Evolutionary conservation across 1,140 invertebrate genomes (phyloP).

Genomic region (Physella acuta): DNA sequence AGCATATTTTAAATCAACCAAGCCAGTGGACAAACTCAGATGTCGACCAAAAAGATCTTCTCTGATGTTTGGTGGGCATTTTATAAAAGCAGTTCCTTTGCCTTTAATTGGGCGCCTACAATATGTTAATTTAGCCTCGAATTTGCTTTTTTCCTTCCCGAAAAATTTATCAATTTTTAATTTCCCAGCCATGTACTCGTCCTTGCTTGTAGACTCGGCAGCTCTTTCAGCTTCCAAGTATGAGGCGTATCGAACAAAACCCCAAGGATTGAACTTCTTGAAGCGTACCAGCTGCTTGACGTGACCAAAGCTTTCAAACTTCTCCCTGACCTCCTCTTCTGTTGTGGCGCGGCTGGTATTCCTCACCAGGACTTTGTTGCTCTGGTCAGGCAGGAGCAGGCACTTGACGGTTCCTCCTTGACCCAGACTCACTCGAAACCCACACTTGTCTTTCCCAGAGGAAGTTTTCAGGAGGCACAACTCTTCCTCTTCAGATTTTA

Average conservation of each 20-base stretch:
- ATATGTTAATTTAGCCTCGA: constrained; percentile 13
- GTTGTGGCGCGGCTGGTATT: neutral
- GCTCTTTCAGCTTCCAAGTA: constrained; percentile 4
- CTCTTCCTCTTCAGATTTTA: constrained; percentile 3
- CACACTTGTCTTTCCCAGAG: neutral
- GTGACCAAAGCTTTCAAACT: constrained; percentile 23
- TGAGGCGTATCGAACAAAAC: constrained; percentile 6
- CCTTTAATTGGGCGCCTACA: constrained; percentile 11
- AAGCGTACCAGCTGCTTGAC: constrained; percentile 14
- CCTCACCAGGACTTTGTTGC: constrained; percentile 15
- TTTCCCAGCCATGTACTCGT: constrained; percentile 2
- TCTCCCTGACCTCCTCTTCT: constrained; percentile 13
- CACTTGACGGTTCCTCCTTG: constrained; percentile 15
- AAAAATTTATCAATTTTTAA: constrained; percentile 2
- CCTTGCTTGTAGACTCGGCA: neutral
- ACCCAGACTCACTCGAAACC: constrained; percentile 14
- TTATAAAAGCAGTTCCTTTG: constrained; percentile 18
- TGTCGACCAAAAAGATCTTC: neutral
- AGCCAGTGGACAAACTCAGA: neutral
- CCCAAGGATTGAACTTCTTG: constrained; percentile 12
- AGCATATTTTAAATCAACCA: neutral
- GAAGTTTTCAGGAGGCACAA: neutral
- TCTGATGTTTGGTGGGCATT: constrained; percentile 9
- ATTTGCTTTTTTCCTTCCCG: neutral
- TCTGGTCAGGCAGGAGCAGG: constrained; percentile 20